Conservation (phyloP, 2,888 invertebrate species). For the Standfussiana lucernea region DNA sequence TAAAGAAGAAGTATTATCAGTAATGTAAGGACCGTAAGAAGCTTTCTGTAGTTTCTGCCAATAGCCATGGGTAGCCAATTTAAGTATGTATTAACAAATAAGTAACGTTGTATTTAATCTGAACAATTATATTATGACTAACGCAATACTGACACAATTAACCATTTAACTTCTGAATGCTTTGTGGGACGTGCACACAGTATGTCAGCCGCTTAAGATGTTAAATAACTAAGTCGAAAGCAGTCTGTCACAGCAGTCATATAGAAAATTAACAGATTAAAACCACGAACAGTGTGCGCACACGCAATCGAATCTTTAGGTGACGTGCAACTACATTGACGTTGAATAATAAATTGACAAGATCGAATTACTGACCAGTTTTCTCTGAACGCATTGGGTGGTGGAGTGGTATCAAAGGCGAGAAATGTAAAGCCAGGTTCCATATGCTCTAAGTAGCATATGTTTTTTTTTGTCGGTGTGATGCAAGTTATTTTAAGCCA, state of each 20-base stretch:
- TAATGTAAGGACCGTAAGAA: not conserved
- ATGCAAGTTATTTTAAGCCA: not conserved
- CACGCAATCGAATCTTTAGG: slow-evolving; percentile 71
- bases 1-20: not conserved
- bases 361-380: slow-evolving; percentile 59
- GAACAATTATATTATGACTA: slow-evolving; percentile 27
- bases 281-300: slow-evolving; percentile 65
- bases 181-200: not conserved
- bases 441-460: not conserved
- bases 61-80: not conserved
- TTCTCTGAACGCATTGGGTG: slow-evolving; percentile 50
- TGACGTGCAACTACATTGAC: slow-evolving; percentile 52
- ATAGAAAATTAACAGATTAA: slow-evolving; percentile 71
- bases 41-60: not conserved
- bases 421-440: slow-evolving; percentile 8
- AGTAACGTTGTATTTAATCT: not conserved
- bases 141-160: slow-evolving; percentile 9
- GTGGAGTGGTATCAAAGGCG: slow-evolving; percentile 20
- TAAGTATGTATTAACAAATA: not conserved
- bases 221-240: slow-evolving; percentile 62
- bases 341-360: slow-evolving; percentile 62
- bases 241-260: slow-evolving; percentile 61
- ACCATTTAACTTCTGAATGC: slow-evolving; percentile 6
- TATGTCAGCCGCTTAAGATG: slow-evolving; percentile 40
- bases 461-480: too few relatives aligned